Evolutionary conservation across 2,888 invertebrate species (phyloP), one percentile per base, ranked within the genome.

Genomic region (Drosophila rellima): DNA sequence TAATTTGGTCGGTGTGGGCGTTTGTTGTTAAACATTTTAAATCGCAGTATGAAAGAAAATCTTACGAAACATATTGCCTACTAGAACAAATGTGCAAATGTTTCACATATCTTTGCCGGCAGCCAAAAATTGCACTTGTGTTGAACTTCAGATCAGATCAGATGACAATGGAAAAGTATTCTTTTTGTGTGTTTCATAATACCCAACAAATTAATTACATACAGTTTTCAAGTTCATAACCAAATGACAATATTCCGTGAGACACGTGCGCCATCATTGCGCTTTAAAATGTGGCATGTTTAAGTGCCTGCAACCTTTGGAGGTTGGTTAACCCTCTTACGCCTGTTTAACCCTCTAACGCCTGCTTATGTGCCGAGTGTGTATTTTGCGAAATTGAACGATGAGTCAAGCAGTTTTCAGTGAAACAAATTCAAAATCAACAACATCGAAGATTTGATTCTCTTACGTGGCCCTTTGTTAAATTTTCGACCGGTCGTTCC

Each of bases 121-220:
- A 52, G 18, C 11, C 10, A 17, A 39, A 7, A 13, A 26, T 26
- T 11, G 35, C 15, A 11, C 20, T 1, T 26, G 15, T 3, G 6
- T 29, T 40, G 10, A 18, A 31, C n/a, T 33, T 26, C 18, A 11
- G n/a, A n/a, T 35, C 20, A 40, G 8, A 18, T 29, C 37, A 40
- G 54, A n/a, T 50, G 40, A 57, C 52, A 55, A 37, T 52, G 18
- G 31, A 29, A 47, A 54, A 17, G 7, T 7, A 7, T 26, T 15
- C 4, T 15, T 31, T 78, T 57, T 40, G 18, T 20, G 33, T 74
- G 79, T 76, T 76, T 76, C 76, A 76, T 76, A 76, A 76, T 78
- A 74, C 79, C 6, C 26, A 2, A 7, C n/a, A 26, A 26, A 26
- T 7, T 26, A 65, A 78, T 78, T 78, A 50, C 37, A 54, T n/a